Base-by-base conservation (phyloP, 2,888 invertebrate genomes). In the Oscheius sp. region DNA sequence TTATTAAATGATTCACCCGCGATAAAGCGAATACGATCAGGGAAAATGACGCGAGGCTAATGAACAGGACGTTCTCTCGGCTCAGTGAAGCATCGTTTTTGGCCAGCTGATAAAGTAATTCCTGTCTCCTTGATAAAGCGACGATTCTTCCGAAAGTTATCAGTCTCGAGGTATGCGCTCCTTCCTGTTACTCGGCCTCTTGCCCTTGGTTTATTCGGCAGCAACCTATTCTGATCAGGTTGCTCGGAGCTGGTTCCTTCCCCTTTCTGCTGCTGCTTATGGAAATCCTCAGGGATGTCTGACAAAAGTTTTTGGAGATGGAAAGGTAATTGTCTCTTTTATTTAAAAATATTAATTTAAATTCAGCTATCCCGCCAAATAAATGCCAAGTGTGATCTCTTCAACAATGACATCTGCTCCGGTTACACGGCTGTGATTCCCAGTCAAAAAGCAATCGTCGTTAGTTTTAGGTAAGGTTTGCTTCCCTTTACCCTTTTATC, bases 401-500 rank as follows among this genome's bases (percentile, higher is more conserved):
- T 72, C n/a, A 73, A 72, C 16, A 69, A 71, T 13, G 82, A 83
- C 58, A 79, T 74, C 23, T 84, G 84, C 73, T 76, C 77, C 21
- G 84, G 78, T 0, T 85, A 79, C 73, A 77, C 79, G 0, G 84
- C 82, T 7, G 68, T 81, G 12, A 72, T 78, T 13, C 69, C 69
- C 1, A 66, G 53, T 29, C 21, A n/a, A 74, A 79, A 82, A 52
- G 80, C 83, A 9, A 78, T 85, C 56, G 82, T 83, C 43, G 27
- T 85, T 16, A 69, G 82, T 41, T 85, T 84, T 74, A 79, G 85
- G 84, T 83, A n/a, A 45, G 73, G 46, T 41, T 21, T 61, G 9
- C 61, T 41, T 9, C 9, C 35, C 9, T 35, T 6, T 35, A n/a
- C n/a, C n/a, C 35, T 35, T 9, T 3, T 35, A 35, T 35, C 35